Conservation (phyloP, 1,140 invertebrate species). For the Drosophila parvula region DNA sequence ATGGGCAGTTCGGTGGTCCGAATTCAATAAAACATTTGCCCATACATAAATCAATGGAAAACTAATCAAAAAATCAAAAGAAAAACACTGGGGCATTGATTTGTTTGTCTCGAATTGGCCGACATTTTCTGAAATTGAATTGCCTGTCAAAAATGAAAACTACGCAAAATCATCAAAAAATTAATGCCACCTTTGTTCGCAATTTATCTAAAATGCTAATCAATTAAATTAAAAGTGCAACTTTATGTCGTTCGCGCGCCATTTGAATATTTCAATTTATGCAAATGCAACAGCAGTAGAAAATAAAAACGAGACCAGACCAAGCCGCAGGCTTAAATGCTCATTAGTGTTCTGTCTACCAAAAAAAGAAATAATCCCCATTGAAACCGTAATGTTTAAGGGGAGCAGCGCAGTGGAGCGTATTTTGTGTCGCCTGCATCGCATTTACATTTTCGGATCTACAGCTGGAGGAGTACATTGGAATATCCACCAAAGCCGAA, state of each 20-base stretch:
- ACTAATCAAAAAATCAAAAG: slow-evolving; percentile 74
- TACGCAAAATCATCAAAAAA: slow-evolving; percentile 12
- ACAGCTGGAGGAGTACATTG: slow-evolving; percentile 9
- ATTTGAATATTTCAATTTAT: slow-evolving; percentile 70
- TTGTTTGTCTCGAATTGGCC: slow-evolving; percentile 47
- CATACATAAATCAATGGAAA: slow-evolving; percentile 71
- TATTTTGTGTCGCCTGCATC: slow-evolving; percentile 56
- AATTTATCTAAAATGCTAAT: slow-evolving; percentile 64
- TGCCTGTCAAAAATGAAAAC: slow-evolving; percentile 8
- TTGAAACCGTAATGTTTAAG: background rate
- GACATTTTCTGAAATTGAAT: slow-evolving; percentile 13
- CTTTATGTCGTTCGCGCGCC: slow-evolving; percentile 33
- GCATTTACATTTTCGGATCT: slow-evolving; percentile 57
- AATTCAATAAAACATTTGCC: slow-evolving; percentile 47
- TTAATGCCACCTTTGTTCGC: slow-evolving; percentile 20
- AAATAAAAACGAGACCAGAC: slow-evolving; percentile 17
- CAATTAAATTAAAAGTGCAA: slow-evolving; percentile 67
- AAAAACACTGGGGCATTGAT: slow-evolving; percentile 52
- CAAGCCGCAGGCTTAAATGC: slow-evolving; percentile 69
- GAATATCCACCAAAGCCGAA: slow-evolving; percentile 8
- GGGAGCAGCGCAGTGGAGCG: slow-evolving; percentile 27
- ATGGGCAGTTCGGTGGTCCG: background rate
- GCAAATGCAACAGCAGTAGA: slow-evolving; percentile 69
- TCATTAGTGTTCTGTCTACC: slow-evolving; percentile 57
- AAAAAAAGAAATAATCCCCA: slow-evolving; percentile 18